Conservation (phyloP, 2,797 vertebrate species). For the Smutsia gigantea region DNA sequence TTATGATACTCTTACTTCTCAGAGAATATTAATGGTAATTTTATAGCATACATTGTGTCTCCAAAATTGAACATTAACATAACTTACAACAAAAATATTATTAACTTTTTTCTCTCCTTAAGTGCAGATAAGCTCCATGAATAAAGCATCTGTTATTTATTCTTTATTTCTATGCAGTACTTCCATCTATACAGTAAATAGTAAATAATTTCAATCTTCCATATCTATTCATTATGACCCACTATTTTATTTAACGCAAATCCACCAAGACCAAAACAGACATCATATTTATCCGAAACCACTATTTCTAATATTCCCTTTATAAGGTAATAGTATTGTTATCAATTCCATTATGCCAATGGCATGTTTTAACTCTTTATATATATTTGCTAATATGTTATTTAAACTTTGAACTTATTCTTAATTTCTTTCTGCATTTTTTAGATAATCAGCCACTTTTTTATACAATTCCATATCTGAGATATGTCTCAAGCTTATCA, state of each 20-base stretch:
- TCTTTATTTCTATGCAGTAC: background rate
- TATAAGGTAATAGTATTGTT: background rate
- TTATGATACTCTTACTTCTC: background rate
- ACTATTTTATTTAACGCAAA: background rate
- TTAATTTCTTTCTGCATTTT: background rate
- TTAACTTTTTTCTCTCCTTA: background rate
- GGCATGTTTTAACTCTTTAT: background rate
- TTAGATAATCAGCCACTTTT: background rate
- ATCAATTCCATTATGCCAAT: background rate
- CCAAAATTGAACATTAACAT: background rate
- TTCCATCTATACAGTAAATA: background rate
- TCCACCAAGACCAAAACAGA: background rate
- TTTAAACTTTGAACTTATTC: background rate
- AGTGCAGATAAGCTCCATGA: background rate
- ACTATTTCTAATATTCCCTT: background rate
- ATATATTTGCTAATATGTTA: background rate
- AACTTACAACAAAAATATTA: background rate
- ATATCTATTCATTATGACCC: background rate
- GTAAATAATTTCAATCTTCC: background rate
- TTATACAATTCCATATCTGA: background rate
- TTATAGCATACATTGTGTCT: background rate
- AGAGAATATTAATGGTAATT: background rate
- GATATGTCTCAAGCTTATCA: background rate
- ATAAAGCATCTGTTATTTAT: background rate
- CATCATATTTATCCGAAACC: background rate